Base-by-base conservation (phyloP, 2,888 invertebrate genomes). In the Caenorhabditis sp. region DNA sequence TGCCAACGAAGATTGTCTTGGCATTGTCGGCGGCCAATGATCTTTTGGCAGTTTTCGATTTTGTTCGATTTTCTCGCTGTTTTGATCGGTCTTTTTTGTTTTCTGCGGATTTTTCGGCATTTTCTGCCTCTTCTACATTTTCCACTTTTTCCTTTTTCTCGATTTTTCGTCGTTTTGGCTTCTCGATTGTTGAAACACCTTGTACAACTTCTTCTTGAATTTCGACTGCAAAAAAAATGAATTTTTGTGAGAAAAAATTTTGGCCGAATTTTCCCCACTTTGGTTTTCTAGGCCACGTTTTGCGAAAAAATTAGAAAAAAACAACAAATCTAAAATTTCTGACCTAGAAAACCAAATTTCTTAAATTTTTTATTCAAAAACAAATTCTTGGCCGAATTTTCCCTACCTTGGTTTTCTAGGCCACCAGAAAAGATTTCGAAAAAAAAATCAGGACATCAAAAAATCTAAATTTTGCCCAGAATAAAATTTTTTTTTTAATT, bases 1-100 rank as follows among this genome's bases (percentile, higher is more conserved):
- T 79, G 58, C 79, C 79, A 31, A 79, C 71, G 37, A 79, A 79
- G 14, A 79, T 58, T 1, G 79, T 79, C 26, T 64, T 63, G 10
- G 49, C 53, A 19, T 74, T 79, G n/a, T 79, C 77, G 6, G 54
- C 74, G 14, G 62, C 63, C 0, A 53, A 21, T 4, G 57, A 43
- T 27, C 69, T 66, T 51, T 69, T 69, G 54, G 59, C 62, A 4
- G 55, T 60, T 57, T 76, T 73, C 14, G 43, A 26, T 27, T 73
- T 72, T 24, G 62, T 69, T 12, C 76, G 59, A 50, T 79, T 77
- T 27, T 77, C 76, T 61, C 79, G 31, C 17, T 58, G 57, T 19
- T 58, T 58, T 19, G 49, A 4, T 24, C 59, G 4, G 17, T 59
- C 43, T 6, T 10, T 59, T 43, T 49, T 49, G 3, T 5, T 14